A percentile compares a stretch with the other conserved stretches of the same genome.
These are phyloP conservation scores for Rhizoglyphus robini DNA, from an alignment of 1,140 invertebrate species.

Conservation along the genomic window DNA sequence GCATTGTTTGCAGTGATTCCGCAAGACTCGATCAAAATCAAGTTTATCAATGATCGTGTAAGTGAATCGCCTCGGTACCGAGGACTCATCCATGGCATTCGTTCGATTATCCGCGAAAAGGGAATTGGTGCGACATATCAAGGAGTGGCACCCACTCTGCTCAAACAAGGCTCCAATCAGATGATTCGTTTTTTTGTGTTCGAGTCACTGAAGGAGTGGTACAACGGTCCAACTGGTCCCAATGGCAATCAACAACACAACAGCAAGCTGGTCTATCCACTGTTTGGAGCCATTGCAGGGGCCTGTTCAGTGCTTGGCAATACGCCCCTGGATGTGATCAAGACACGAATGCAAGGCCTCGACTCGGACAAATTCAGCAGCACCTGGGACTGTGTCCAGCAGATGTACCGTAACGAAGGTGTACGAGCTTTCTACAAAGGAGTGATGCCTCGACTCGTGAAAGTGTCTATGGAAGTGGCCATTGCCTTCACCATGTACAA, in stretches of 20 bases:
- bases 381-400: slow-evolving; percentile 74
- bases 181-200: slow-evolving; percentile 96
- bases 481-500: slow-evolving; percentile 5
- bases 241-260: slow-evolving; percentile 34
- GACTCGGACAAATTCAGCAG: slow-evolving; percentile 90
- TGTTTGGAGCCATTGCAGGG: slow-evolving; percentile 82
- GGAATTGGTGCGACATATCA: slow-evolving; percentile 42
- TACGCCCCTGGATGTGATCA: slow-evolving; percentile 93
- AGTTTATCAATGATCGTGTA: slow-evolving; percentile 96
- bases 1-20: slow-evolving; percentile 94
- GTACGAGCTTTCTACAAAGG: slow-evolving; percentile 94
- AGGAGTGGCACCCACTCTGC: slow-evolving; percentile 80
- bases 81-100: slow-evolving; percentile 87
- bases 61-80: slow-evolving; percentile 76
- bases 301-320: slow-evolving; percentile 89
- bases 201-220: slow-evolving; percentile 86
- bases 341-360: slow-evolving; percentile 97
- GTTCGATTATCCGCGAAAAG: slow-evolving; percentile 68
- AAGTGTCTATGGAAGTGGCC: slow-evolving; percentile 87
- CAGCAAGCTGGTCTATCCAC: slow-evolving; percentile 66
- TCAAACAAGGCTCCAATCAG: slow-evolving; percentile 97
- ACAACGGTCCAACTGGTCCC: slow-evolving; percentile 50
- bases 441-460: slow-evolving; percentile 78
- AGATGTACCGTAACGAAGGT: slow-evolving; percentile 87
- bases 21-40: slow-evolving; percentile 99